Base-by-base conservation (phyloP, 2,113 vertebrate genomes). In the Eublepharis macularius region DNA sequence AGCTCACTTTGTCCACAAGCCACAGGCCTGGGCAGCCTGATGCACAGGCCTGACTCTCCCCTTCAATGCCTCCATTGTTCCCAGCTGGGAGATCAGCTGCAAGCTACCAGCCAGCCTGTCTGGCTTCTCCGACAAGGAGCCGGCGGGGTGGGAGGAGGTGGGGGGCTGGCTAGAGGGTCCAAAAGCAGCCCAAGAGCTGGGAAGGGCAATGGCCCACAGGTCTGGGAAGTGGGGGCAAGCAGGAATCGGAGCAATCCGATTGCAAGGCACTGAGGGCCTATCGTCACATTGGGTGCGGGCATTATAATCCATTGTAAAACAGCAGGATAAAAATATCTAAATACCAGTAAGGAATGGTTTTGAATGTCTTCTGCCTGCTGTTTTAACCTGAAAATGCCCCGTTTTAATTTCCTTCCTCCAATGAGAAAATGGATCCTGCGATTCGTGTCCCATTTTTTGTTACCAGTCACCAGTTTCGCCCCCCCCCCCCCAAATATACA, bases 51-150 rank as follows among this genome's bases (percentile, higher is more conserved):
- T 68, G 10, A 92, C 91, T 89, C 91, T 82, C 76, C 85, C 68
- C 90, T 87, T 94, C 95, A 96, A 96, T 93, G 93, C 92, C 82
- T 57, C 83, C 94, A 94, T 96, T 96, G 96, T 96, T 93, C 29
- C 0, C 69, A 78, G 75, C 86, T 0, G 0, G 88, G 88, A 91
- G 90, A 92, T 89, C 90, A 83, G 84, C 92, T 65, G 77, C 36
- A 0, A 86, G 0, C 21, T 57, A 68, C 21, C 0, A 76, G 74
- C 47, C 54, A 4, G 92, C 86, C 88, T 0, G 88, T 66, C 94
- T 88, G 90, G 90, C 93, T 94, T 86, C 91, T n/a, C 79, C 41
- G 85, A 85, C 90, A 92, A n/a, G 39, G 60, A 34, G 94, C 89
- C 79, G 19, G 87, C 81, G 79, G 14, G 4, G 54, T 17, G 41